phyloP scores from a whole-genome alignment of 2,888 invertebrate species.

The Drosophila rubida region DNA sequence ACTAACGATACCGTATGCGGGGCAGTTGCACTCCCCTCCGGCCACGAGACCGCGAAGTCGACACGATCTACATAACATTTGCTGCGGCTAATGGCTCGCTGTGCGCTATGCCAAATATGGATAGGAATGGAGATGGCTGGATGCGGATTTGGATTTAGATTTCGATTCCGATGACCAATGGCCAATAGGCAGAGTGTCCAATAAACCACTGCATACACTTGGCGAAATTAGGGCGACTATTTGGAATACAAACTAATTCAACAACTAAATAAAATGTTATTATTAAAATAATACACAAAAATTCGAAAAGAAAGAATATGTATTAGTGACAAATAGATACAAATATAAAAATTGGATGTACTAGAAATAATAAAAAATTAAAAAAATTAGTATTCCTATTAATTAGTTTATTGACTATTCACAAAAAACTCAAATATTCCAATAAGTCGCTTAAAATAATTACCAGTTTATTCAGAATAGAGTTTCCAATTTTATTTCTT shows the following conservation, averaged over 20 bases:
- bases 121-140: conserved; percentile 37
- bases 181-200: conserved; percentile 23
- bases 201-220: conserved; percentile 21
- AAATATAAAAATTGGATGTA: no score
- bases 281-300: not conserved
- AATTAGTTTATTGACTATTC: no score
- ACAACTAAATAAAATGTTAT: not conserved
- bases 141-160: conserved; percentile 21
- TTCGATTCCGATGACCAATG: conserved; percentile 25
- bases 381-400: no score
- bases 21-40: conserved; percentile 8
- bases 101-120: conserved; percentile 64
- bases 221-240: not conserved
- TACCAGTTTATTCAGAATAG: no score
- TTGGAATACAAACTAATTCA: not conserved
- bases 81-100: conserved; percentile 67
- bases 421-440: no score
- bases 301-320: no score
- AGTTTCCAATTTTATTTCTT: no score
- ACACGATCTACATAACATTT: conserved; percentile 78
- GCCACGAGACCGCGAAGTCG: conserved; percentile 37
- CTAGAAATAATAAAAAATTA: no score
- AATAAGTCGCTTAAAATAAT: no score
- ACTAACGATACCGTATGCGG: conserved; percentile 73
- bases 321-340: no score